phyloP scores from a whole-genome alignment of 2,797 vertebrate species.

The Sebastes minor region DNA sequence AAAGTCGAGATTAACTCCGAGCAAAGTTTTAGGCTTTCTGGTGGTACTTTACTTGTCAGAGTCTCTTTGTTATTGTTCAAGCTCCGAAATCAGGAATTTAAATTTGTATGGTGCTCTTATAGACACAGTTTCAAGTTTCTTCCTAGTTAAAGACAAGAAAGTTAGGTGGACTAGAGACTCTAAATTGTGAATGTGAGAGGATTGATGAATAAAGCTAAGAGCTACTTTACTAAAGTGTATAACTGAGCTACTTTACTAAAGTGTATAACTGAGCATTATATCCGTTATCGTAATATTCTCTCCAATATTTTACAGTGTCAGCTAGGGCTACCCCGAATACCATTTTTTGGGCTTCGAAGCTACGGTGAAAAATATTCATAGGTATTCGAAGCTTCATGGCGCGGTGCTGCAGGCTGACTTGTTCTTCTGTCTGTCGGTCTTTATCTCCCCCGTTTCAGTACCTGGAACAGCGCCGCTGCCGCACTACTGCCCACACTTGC shows the following conservation, averaged over 20 bases:
- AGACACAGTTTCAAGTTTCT: background rate
- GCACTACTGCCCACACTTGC: too few relatives aligned
- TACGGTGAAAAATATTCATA: too few relatives aligned
- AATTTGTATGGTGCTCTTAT: slow-evolving; percentile 22
- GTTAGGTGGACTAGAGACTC: background rate
- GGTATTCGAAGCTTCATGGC: too few relatives aligned
- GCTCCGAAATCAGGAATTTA: slow-evolving; percentile 13
- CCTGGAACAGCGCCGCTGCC: too few relatives aligned
- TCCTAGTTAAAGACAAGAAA: background rate
- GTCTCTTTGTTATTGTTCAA: slow-evolving; percentile 20
- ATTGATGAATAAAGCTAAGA: background rate
- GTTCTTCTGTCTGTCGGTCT: too few relatives aligned
- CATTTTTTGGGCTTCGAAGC: too few relatives aligned
- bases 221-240: background rate
- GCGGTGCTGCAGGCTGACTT: too few relatives aligned
- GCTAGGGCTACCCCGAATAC: too few relatives aligned
- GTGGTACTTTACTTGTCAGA: slow-evolving; percentile 35
- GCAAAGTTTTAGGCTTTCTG: slow-evolving; percentile 22
- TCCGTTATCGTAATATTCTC: background rate
- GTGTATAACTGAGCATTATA: background rate
- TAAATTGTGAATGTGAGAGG: background rate
- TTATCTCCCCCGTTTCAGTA: too few relatives aligned
- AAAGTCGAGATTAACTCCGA: slow-evolving; percentile 19
- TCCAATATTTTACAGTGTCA: background rate
- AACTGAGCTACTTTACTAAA: background rate